phyloP scores from a whole-genome alignment of 2,113 vertebrate species.

The Apeltes quadracus region DNA sequence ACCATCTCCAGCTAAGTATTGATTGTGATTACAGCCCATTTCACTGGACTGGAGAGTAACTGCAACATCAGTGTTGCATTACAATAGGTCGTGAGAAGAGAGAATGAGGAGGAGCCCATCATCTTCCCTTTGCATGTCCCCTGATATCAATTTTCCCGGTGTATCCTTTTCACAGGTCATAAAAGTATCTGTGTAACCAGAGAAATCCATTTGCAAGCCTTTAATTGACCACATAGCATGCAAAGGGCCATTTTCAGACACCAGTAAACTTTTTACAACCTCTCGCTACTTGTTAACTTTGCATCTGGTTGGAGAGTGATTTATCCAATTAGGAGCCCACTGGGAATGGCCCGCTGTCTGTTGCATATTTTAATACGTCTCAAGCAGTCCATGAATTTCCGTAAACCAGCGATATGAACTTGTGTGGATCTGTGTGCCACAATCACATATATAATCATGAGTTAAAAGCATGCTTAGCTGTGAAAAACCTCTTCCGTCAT shows the following conservation, averaged over 20 bases:
- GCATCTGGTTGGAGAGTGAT: constrained; percentile 6
- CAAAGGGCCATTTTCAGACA: constrained; percentile 12
- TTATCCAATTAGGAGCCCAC: constrained; percentile 7
- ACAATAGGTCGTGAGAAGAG: neutral
- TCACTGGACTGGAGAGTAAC: neutral
- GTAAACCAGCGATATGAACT: neutral
- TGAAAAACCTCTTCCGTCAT: constrained; percentile 6
- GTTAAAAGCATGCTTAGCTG: neutral
- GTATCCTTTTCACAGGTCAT: constrained; percentile 9
- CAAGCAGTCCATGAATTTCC: neutral
- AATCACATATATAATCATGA: neutral
- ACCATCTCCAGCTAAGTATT: neutral
- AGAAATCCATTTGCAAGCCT: constrained; percentile 30
- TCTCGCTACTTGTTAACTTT: constrained; percentile 3
- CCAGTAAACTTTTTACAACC: constrained; percentile 20
- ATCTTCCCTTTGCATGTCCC: constrained; percentile 10
- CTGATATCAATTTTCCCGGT: constrained; percentile 7
- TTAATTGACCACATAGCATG: constrained; percentile 20
- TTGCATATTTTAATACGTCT: neutral
- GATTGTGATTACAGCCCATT: constrained; percentile 10
- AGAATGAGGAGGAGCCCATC: neutral
- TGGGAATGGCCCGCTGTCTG: neutral
- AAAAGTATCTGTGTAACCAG: constrained; percentile 18
- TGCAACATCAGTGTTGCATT: neutral
- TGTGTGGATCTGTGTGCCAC: neutral